phyloP scores from a whole-genome alignment of 1,140 invertebrate species.

The Epicauta chinensis region DNA sequence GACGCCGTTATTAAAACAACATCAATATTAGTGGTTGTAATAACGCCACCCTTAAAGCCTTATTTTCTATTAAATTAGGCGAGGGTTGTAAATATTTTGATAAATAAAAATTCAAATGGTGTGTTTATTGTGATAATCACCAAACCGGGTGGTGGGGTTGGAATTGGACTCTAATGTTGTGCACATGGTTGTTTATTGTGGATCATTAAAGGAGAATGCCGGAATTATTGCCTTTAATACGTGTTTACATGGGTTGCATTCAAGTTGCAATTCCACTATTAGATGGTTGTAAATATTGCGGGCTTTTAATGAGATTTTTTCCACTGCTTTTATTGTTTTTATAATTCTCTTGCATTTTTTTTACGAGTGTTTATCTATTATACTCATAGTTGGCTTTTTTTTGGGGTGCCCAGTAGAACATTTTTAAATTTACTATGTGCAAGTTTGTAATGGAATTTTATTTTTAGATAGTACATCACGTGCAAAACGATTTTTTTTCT shows the following conservation, averaged over 20 bases:
- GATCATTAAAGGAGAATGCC: conserved; percentile 15
- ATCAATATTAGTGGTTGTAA: conserved; percentile 4
- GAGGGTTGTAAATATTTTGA: no score
- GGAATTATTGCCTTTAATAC: conserved; percentile 24
- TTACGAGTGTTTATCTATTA: not conserved
- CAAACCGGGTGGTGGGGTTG: not conserved
- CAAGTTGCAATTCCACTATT: conserved; percentile 15
- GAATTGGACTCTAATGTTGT: not conserved
- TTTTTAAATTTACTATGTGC: conserved; percentile 8
- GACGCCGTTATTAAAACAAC: conserved; percentile 8
- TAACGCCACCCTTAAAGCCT: no score
- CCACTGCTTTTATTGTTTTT: no score
- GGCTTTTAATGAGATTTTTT: conserved; percentile 17
- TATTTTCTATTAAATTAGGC: no score
- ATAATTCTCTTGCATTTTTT: conserved; percentile 1
- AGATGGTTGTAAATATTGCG: conserved; percentile 11
- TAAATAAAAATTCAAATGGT: conserved; percentile 9
- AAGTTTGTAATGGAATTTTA: conserved; percentile 15
- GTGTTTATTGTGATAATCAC: not conserved
- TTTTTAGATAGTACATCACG: conserved; percentile 1
- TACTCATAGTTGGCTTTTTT: not conserved
- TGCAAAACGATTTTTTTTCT: conserved; percentile 4
- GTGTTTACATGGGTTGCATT: conserved; percentile 24
- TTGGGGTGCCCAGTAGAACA: conserved; percentile 4
- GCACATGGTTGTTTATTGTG: conserved; percentile 16